Conservation (phyloP, 2,888 invertebrate genomes). For the Trachelus iudaicus region DNA sequence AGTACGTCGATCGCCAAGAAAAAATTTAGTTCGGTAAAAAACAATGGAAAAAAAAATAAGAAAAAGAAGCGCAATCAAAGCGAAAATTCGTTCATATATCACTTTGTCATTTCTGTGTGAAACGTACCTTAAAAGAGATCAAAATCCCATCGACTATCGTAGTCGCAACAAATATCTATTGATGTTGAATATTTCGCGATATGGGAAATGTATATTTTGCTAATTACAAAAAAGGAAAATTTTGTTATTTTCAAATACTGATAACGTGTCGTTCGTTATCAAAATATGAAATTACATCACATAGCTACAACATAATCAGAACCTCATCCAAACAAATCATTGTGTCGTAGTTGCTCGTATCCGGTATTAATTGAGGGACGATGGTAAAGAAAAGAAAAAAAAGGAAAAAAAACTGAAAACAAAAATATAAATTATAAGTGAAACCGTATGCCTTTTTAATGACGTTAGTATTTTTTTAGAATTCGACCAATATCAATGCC, state of each 20-base stretch:
- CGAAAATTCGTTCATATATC: neutral
- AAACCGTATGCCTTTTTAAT: constrained; percentile 29
- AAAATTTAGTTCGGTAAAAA: neutral
- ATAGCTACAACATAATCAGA: too few species aligned
- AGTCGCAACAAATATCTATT: neutral
- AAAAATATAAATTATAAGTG: neutral
- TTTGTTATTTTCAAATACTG: neutral
- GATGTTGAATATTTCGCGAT: neutral
- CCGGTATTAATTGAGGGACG: neutral
- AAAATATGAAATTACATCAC: too few species aligned
- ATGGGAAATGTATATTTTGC: neutral
- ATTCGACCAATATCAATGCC: constrained; percentile 40
- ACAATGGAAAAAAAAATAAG: neutral
- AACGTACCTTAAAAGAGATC: neutral
- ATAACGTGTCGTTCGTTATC: neutral
- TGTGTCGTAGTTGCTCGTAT: too few species aligned
- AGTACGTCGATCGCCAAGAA: neutral
- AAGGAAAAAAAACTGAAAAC: constrained; percentile 4
- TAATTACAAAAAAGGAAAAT: neutral
- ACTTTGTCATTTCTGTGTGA: neutral
- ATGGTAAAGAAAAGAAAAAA: constrained; percentile 12
- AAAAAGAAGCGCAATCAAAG: neutral
- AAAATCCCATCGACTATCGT: neutral
- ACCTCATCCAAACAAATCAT: too few species aligned
- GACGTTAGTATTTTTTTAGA: constrained; percentile 46